Conservation (phyloP, 1,140 invertebrate species). For the Periplaneta americana region DNA sequence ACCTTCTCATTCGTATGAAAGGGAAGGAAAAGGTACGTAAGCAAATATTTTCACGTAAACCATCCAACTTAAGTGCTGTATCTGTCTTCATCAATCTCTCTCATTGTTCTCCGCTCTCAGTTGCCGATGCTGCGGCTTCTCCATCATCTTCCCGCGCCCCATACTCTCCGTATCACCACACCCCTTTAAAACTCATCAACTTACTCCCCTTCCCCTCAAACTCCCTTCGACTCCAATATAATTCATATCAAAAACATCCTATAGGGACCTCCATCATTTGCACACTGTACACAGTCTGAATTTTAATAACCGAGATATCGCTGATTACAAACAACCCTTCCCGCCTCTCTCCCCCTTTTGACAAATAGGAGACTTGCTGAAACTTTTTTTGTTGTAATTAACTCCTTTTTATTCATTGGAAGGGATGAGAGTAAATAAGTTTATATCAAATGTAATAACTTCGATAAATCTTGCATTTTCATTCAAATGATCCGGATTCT, state of each 20-base stretch:
- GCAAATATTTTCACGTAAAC: neutral
- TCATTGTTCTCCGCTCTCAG: neutral
- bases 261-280: neutral
- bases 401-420: no score
- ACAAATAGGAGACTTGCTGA: no score
- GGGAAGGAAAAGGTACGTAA: no score
- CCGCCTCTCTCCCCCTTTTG: neutral
- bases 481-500: no score
- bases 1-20: no score
- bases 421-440: no score
- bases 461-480: no score
- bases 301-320: neutral
- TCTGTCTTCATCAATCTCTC: neutral
- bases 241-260: neutral
- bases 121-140: neutral
- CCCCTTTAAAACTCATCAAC: neutral
- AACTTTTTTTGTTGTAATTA: no score
- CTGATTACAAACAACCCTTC: neutral
- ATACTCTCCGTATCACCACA: neutral
- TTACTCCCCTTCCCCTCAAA: no score
- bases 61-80: neutral
- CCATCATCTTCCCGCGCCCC: neutral
- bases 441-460: no score
- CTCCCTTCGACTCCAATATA: neutral
- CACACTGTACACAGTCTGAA: neutral